phyloP scores from a whole-genome alignment of 2,797 vertebrate genomes.

The Hydrolagus colliei region DNA sequence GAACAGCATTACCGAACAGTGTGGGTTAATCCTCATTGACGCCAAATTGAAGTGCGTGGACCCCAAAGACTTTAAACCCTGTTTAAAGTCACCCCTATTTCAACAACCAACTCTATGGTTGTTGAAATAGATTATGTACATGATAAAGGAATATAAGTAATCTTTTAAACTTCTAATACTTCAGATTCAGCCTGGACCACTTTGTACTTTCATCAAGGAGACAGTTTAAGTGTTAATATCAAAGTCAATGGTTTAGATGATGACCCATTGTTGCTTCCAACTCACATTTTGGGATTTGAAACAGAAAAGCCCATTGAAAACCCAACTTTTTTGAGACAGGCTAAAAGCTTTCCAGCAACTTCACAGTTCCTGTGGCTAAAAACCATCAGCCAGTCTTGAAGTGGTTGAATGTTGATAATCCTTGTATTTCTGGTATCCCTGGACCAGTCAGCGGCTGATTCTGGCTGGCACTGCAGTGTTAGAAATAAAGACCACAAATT shows the following conservation, averaged over 20 bases:
- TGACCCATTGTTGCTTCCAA: neutral
- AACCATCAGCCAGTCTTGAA: constrained; percentile 44
- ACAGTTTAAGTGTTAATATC: neutral
- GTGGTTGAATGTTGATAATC: constrained; percentile 37
- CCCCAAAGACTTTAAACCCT: no score
- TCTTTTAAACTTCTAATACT: no score
- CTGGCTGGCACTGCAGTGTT: constrained; percentile 43
- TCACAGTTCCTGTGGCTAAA: constrained; percentile 38
- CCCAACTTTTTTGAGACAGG: constrained; percentile 43
- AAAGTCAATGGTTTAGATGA: neutral
- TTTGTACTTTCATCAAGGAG: neutral
- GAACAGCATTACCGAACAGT: no score
- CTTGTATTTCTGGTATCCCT: constrained; percentile 44
- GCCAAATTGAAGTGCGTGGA: no score
- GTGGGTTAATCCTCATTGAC: no score
- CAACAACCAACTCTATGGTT: no score
- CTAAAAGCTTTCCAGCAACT: constrained; percentile 39
- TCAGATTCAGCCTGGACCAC: no score
- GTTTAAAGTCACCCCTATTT: no score
- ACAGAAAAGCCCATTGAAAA: constrained; percentile 41
- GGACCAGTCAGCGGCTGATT: constrained; percentile 46
- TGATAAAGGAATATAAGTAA: no score
- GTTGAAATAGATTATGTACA: no score
- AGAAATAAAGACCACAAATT: constrained; percentile 10
- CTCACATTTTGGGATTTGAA: constrained; percentile 43